Evolutionary conservation across 2,888 invertebrate species (phyloP), one percentile per base, ranked within the genome.

Genomic region (Gari tellinella): DNA sequence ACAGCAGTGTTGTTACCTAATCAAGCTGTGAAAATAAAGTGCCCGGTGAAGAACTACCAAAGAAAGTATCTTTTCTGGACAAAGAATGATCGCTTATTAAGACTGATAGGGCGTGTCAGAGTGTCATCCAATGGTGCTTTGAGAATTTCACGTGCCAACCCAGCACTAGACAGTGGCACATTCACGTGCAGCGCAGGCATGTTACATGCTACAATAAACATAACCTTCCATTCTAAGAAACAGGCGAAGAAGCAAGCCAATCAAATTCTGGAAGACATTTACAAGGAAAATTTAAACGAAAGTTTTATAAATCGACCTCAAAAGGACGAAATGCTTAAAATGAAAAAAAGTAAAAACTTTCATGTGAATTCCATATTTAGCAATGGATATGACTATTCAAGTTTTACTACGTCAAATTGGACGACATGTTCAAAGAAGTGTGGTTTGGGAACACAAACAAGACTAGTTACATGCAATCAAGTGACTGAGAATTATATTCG

Each of bases 401-500:
- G 79, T 19, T 87, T 76, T 70, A 80, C 85, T 7, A 80, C 78
- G 1, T 73, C 95, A 0, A 95, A 95, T 12, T 98, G 98, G 98
- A 95, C 97, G 0, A 94, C 94, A 15, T 98, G 98, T 90, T 96
- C 96, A 1, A 95, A 95, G 80, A 94, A 95, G 0, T 98, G 97
- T 87, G 95, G 95, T 46, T 94, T 94, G 62, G 97, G 97, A 1
- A 94, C 96, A 92, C 96, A 96, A 92, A 94, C 94, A 82, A 94
- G 97, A 74, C 93, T 94, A 62, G 94, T 95, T 81, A 91, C 94
- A 85, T 94, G 96, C 93, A 91, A 89, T 80, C 93, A 93, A 86
- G 94, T 93, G 72, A 89, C 93, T 8, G 91, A 92, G 4, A 93
- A 94, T 68, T 99, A 98, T 90, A 95, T 95, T 85, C 94, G 94